Percentiles rank a stretch among this genome's conserved stretches.
These are phyloP conservation scores for Monochamus alternatus DNA, from an alignment of 2,888 invertebrate species.

Conservation along the genomic window DNA sequence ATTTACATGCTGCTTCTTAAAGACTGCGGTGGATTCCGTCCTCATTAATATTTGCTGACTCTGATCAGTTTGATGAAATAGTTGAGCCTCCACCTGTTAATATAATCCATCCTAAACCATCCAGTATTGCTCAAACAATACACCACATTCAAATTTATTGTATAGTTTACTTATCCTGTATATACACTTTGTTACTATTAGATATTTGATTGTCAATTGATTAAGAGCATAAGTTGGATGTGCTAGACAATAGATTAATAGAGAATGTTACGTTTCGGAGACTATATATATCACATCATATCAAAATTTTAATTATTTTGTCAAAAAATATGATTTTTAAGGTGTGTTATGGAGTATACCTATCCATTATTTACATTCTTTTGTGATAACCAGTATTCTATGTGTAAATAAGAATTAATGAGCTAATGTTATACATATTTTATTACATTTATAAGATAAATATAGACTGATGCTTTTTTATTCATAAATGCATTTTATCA, in stretches of 20 bases:
- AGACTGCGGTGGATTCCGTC: slow-evolving; percentile 79
- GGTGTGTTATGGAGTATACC: slow-evolving; percentile 46
- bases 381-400: slow-evolving; percentile 62
- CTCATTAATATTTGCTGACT: slow-evolving; percentile 77
- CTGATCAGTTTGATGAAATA: slow-evolving; percentile 78
- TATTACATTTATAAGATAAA: slow-evolving; percentile 61
- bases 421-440: slow-evolving; percentile 62
- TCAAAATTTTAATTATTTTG: slow-evolving; percentile 49
- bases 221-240: slow-evolving; percentile 49
- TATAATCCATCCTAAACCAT: slow-evolving; percentile 79
- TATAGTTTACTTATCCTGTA: slow-evolving; percentile 50
- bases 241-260: slow-evolving; percentile 57
- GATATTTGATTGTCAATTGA: slow-evolving; percentile 47
- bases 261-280: slow-evolving; percentile 32
- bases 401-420: slow-evolving; percentile 57
- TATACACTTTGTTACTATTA: slow-evolving; percentile 42
- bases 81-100: slow-evolving; percentile 81
- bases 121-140: slow-evolving; percentile 64
- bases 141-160: slow-evolving; percentile 53
- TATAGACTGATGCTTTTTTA: slow-evolving; percentile 69
- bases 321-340: slow-evolving; percentile 42
- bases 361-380: slow-evolving; percentile 51
- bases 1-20: slow-evolving; percentile 58
- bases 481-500: slow-evolving; percentile 58
- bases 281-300: slow-evolving; percentile 52